phyloP scores from a whole-genome alignment of 2,113 vertebrate genomes.

The Tachycineta bicolor region DNA sequence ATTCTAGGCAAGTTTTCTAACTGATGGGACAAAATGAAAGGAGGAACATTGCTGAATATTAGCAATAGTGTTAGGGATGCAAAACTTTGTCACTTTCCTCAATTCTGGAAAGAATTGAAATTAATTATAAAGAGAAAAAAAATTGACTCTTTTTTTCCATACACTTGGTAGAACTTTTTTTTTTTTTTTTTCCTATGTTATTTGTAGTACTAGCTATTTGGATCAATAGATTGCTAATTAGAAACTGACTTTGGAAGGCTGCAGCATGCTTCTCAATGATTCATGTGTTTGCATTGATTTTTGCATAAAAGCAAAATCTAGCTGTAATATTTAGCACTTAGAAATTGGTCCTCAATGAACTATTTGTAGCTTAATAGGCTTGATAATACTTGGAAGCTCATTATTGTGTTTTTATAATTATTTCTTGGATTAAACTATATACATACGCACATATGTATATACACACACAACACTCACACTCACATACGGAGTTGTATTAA shows the following conservation, averaged over 20 bases:
- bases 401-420: constrained; percentile 72
- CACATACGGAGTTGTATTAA: constrained; percentile 41
- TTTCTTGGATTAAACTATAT: constrained; percentile 67
- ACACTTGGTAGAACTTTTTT: not conserved
- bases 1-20: not conserved
- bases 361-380: constrained; percentile 74
- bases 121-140: constrained; percentile 40
- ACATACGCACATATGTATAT: constrained; percentile 51
- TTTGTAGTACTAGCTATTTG: constrained; percentile 59
- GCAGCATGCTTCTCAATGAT: constrained; percentile 65
- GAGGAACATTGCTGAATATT: not conserved
- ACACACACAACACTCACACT: constrained; percentile 31
- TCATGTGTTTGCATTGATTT: constrained; percentile 80
- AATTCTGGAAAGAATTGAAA: constrained; percentile 11
- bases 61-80: not conserved
- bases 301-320: constrained; percentile 74
- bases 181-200: constrained; percentile 36
- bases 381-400: constrained; percentile 73
- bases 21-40: not conserved
- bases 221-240: constrained; percentile 77
- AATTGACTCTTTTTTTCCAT: constrained; percentile 14
- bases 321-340: constrained; percentile 73
- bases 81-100: not conserved
- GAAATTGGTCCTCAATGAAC: constrained; percentile 79
- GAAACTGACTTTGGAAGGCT: constrained; percentile 71